Percentiles rank a stretch among this genome's conserved stretches.
Conservation (phyloP, 35 echinoderm and acorn worm species). For the Holothuria glaberrima region DNA sequence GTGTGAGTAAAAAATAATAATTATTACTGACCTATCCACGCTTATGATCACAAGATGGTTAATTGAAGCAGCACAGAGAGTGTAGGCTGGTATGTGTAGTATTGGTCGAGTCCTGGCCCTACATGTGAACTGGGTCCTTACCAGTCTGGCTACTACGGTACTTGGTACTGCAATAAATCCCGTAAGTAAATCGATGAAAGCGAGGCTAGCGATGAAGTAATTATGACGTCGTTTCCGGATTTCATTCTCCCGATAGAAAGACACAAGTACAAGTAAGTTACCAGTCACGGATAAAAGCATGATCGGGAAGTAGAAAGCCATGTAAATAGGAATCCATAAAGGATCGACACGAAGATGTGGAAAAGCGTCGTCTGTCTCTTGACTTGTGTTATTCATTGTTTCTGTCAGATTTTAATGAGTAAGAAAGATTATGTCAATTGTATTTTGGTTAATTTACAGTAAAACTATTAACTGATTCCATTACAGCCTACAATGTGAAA, state of each 20-base stretch:
- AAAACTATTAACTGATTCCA: too few relatives aligned
- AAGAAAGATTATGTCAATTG: too few relatives aligned
- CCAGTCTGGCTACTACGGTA: constrained; percentile 29
- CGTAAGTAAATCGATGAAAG: constrained; percentile 32
- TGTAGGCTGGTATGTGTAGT: constrained; percentile 35
- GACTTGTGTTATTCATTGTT: neutral
- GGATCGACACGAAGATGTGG: constrained; percentile 36
- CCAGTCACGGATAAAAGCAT: constrained; percentile 21
- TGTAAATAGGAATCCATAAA: constrained; percentile 11
- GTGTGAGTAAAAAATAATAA: neutral
- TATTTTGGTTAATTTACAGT: too few relatives aligned
- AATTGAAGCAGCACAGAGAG: constrained; percentile 22
- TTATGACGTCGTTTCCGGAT: constrained; percentile 53
- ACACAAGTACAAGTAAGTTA: constrained; percentile 17
- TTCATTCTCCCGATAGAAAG: constrained; percentile 13
- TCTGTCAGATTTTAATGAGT: neutral
- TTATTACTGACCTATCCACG: constrained; percentile 12
- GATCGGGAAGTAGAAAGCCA: constrained; percentile 27
- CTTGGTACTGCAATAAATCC: constrained; percentile 40
- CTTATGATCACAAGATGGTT: constrained; percentile 38
- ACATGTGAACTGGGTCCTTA: constrained; percentile 41
- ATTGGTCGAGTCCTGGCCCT: constrained; percentile 36
- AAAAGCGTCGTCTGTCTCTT: neutral
- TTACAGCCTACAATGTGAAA: too few relatives aligned
- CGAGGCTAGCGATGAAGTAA: constrained; percentile 61